phyloP scores from a whole-genome alignment of 1,140 invertebrate species.

The Drosophila pachea region DNA sequence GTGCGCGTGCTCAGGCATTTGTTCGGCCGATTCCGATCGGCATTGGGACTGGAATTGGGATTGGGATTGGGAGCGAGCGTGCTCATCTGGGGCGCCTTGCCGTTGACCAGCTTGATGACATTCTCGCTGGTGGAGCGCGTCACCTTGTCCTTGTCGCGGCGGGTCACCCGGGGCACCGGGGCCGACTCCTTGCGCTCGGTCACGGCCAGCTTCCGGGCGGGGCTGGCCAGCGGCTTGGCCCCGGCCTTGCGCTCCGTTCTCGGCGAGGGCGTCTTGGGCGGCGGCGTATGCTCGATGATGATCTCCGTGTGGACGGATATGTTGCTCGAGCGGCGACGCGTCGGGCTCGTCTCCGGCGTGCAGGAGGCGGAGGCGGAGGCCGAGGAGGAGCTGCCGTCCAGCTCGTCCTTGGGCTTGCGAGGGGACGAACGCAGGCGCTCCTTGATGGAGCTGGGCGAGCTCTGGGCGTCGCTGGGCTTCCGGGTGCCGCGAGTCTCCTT shows the following conservation, averaged over 20 bases:
- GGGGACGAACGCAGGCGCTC: constrained; percentile 70
- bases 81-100: constrained; percentile 62
- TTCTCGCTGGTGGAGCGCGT: constrained; percentile 81
- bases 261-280: constrained; percentile 54
- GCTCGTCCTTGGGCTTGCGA: constrained; percentile 55
- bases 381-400: constrained; percentile 47
- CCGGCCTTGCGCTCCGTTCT: constrained; percentile 68
- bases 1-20: constrained; percentile 78
- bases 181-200: constrained; percentile 75
- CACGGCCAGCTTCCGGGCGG: constrained; percentile 52
- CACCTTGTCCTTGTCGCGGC: constrained; percentile 80
- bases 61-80: constrained; percentile 46
- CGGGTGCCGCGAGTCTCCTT: constrained; percentile 43
- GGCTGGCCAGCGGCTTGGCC: constrained; percentile 17
- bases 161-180: constrained; percentile 74
- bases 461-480: constrained; percentile 39
- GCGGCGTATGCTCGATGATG: constrained; percentile 67
- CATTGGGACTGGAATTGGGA: constrained; percentile 16
- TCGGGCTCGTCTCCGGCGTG: constrained; percentile 63
- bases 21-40: constrained; percentile 57
- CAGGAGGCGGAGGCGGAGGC: constrained; percentile 23
- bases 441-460: constrained; percentile 46
- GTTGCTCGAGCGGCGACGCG: constrained; percentile 70
- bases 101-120: constrained; percentile 79
- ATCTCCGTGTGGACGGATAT: constrained; percentile 76